Evolutionary conservation across 92 coral and sea anemone species (phyloP), one percentile per base, ranked within the genome.

Genomic region (Pocillopora meandrina): DNA sequence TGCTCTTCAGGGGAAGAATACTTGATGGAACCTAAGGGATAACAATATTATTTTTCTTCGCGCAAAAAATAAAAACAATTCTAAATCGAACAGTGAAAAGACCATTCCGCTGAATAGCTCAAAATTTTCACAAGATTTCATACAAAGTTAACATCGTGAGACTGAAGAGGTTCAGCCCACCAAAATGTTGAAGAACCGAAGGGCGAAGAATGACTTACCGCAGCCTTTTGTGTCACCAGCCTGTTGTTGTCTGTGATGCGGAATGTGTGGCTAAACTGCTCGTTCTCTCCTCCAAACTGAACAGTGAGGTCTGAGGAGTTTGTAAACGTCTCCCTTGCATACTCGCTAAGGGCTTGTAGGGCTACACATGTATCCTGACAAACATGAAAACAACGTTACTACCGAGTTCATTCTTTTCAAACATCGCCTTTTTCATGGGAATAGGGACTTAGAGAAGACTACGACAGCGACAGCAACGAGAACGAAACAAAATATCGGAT

Each of bases 301-400:
- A 94, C 85, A 13, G 93, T 82, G 36, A 93, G 90, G 13, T 52
- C 75, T 57, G 91, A 85, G 64, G 23, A 64, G 65, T 81, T 76
- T 16, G 89, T 86, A 69, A 85, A 95, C 13, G 93, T 90, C 10
- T 76, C 69, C 60, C 89, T 89, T 70, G 98, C 98, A 77, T 89
- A 96, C 82, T 80, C 86, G 35, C 98, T 89, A 57, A 96, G 84
- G 36, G 98, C 92, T 88, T 95, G 98, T 61, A 95, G 89, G 65
- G 94, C 98, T 20, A 95, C 95, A 75, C 98, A 95, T 1, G 98
- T 95, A 84, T 95, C 98, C 98, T 95, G 60, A 67, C 16, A 23
- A 60, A 71, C 47, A 33, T 13, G 26, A 14, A 17, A 16, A 1
- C 56, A n/a, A 9, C 75, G 1, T 13, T 11, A 52, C 13, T 72